These are phyloP conservation scores for Seriola quinqueradiata DNA, from an alignment of 2,113 vertebrate species.

Conservation along the genomic window DNA sequence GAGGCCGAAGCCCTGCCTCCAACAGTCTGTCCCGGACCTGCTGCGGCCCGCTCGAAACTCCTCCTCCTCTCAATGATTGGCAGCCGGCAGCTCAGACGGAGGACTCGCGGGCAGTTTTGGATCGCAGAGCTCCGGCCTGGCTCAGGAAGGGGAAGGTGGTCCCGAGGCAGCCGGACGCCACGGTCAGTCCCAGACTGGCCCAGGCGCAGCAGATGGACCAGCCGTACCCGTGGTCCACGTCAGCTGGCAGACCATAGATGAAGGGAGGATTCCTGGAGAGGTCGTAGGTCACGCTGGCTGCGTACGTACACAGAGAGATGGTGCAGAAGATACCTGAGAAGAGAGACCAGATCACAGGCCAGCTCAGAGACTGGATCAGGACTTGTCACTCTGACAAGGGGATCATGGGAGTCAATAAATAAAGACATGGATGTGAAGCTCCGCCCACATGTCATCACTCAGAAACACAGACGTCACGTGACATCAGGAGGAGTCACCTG, in stretches of 20 bases:
- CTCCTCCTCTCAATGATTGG: not conserved
- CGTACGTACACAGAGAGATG: constrained; percentile 90
- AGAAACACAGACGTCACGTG: too few relatives aligned
- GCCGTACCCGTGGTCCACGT: constrained; percentile 90
- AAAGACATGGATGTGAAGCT: too few relatives aligned
- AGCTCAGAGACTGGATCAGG: too few relatives aligned
- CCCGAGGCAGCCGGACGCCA: constrained; percentile 88
- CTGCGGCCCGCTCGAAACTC: not conserved
- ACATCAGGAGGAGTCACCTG: too few relatives aligned
- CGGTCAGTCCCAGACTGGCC: constrained; percentile 88
- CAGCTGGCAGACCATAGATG: constrained; percentile 88
- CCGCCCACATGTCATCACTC: too few relatives aligned
- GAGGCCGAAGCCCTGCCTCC: not conserved
- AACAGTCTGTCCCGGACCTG: not conserved
- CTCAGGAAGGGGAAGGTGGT: constrained; percentile 88
- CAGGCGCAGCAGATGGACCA: constrained; percentile 91
- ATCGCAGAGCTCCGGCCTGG: constrained; percentile 82
- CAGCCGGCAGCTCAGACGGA: constrained; percentile 75
- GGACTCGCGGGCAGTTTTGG: constrained; percentile 87
- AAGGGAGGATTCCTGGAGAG: constrained; percentile 88
- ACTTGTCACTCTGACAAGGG: too few relatives aligned
- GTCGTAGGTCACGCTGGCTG: constrained; percentile 90
- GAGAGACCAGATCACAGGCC: not conserved
- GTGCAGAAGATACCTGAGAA: constrained; percentile 90
- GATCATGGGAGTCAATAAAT: too few relatives aligned